Percentiles rank a stretch among this genome's conserved stretches.
phyloP scores from a whole-genome alignment of 2,888 invertebrate genomes.

The Agrotis segetum region DNA sequence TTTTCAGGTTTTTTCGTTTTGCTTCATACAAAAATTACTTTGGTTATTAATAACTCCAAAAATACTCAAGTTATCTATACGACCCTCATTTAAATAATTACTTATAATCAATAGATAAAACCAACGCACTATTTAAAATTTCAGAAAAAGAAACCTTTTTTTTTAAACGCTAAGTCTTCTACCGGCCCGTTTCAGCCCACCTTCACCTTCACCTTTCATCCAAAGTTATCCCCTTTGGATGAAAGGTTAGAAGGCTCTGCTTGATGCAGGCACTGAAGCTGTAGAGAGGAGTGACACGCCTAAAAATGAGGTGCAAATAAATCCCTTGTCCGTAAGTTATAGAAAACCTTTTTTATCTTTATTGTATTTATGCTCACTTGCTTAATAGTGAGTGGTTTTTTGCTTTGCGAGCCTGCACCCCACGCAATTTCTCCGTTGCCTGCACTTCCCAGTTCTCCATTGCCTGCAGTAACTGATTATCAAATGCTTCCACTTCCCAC shows the following conservation, averaged over 20 bases:
- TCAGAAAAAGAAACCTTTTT: too few species aligned
- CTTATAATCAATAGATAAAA: too few species aligned
- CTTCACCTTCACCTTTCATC: too few species aligned
- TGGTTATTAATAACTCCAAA: too few species aligned
- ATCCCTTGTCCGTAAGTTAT: conserved; percentile 8
- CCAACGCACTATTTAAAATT: too few species aligned
- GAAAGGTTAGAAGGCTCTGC: not conserved
- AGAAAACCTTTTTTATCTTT: not conserved
- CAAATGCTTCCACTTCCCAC: not conserved
- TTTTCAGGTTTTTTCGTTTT: too few species aligned
- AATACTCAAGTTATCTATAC: too few species aligned
- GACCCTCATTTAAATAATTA: too few species aligned
- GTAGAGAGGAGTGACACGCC: conserved; percentile 9
- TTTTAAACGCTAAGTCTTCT: too few species aligned
- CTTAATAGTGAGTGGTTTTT: conserved; percentile 4
- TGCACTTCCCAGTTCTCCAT: not conserved
- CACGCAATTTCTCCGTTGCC: not conserved
- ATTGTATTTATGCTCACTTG: not conserved
- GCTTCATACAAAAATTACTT: too few species aligned
- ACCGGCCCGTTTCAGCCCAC: too few species aligned
- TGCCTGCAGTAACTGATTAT: not conserved
- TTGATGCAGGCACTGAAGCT: not conserved
- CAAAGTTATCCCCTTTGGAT: not conserved
- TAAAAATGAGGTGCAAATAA: conserved; percentile 9
- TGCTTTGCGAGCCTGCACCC: conserved; percentile 11